Evolutionary conservation across 2,113 vertebrate species (phyloP).

Genomic region (Mobula hypostoma): DNA sequence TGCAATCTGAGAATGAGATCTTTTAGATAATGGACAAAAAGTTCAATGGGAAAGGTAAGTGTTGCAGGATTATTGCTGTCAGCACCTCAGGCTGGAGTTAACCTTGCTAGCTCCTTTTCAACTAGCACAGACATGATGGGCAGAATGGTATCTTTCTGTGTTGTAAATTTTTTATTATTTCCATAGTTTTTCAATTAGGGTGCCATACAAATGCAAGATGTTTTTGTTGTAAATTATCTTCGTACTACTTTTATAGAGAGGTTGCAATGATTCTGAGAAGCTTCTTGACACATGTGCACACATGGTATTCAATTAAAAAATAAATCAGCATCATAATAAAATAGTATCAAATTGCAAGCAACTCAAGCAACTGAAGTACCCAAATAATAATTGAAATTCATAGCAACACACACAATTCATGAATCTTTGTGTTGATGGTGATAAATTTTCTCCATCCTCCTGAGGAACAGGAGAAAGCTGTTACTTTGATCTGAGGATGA

Average conservation of each 20-base stretch:
- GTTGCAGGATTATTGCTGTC: neutral
- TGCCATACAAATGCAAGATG: neutral
- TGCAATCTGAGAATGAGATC: neutral
- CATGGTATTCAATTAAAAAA: neutral
- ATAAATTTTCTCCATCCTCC: conserved; percentile 36
- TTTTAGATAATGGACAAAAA: neutral
- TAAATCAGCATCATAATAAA: neutral
- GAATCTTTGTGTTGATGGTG: neutral
- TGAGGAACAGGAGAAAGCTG: conserved; percentile 18
- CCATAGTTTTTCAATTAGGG: no score
- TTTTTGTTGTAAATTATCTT: neutral
- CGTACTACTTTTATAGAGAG: neutral
- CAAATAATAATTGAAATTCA: neutral
- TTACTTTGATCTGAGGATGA: conserved; percentile 51
- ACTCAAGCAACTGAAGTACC: neutral
- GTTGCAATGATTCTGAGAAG: no score
- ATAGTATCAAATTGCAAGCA: neutral
- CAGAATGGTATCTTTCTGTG: no score
- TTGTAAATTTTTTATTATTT: no score
- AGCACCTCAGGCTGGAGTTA: neutral
- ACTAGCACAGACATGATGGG: no score
- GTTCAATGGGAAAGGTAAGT: neutral
- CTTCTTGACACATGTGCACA: neutral
- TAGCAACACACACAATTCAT: no score
- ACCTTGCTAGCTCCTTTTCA: no score